Percentiles rank a stretch among this genome's conserved stretches.
These are phyloP conservation scores for Pycnonotus jocosus DNA, from an alignment of 2,113 vertebrate species.

Conservation along the genomic window DNA sequence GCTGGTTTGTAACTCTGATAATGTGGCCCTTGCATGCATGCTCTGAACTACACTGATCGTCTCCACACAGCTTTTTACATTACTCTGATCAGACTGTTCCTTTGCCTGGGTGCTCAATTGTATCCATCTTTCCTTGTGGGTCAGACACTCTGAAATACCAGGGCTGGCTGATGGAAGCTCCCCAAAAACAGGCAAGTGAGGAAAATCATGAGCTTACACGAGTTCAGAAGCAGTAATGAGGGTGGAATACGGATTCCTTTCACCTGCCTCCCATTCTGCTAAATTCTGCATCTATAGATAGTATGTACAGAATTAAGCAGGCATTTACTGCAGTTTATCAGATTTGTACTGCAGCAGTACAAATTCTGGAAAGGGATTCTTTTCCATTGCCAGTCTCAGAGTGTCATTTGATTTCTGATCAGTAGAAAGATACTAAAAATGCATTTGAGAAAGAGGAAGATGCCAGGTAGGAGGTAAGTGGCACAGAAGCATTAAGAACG, in stretches of 20 bases:
- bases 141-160: background rate
- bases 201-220: background rate
- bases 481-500: background rate
- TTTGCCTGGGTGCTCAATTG: fast-evolving
- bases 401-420: background rate
- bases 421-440: background rate
- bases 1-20: background rate
- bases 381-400: background rate
- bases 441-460: background rate
- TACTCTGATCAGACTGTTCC: background rate
- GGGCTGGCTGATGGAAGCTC: background rate
- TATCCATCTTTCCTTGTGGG: background rate
- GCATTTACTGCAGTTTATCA: background rate
- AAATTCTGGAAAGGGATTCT: background rate
- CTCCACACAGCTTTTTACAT: background rate
- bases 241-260: background rate
- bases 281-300: background rate
- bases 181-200: background rate
- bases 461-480: background rate
- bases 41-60: background rate
- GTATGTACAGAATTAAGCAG: background rate
- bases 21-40: fast-evolving
- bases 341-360: background rate
- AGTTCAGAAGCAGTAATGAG: background rate
- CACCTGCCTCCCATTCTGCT: background rate